Evolutionary conservation across 2,888 invertebrate genomes (phyloP), one percentile per base, ranked within the genome.

Genomic region (Podabrus alpinus): DNA sequence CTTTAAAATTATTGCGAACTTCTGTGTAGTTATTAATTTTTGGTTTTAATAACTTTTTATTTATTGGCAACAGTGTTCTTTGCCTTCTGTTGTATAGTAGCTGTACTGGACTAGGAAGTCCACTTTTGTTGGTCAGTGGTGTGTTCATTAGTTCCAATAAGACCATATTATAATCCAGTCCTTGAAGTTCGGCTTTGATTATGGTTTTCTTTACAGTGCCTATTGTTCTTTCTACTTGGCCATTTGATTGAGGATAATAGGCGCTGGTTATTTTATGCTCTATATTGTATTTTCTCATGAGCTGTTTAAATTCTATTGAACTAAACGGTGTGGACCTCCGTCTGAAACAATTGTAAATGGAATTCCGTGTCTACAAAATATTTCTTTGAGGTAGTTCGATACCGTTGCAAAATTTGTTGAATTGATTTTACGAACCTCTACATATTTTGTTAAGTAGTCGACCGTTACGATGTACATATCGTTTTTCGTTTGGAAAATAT

Each of bases 181-280:
- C 24, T n/a, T 24, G n/a, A 10, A 13, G 7, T 67, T 67, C 67
- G 5, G 25, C 25, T 24, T 67, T 67, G 15, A 21, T n/a, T 24
- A 67, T 67, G 16, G 67, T 67, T 15, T 67, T 67, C 29, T 67
- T 67, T 3, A 25, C 67, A n/a, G 24, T 21, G 1, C 25, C 24
- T 15, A 67, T 25, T 4, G 67, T 21, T 67, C 24, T 19, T 21
- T 67, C 67, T n/a, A 67, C 67, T 15, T 67, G 67, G 5, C 24
- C 67, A 24, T 67, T 67, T n/a, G 67, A 67, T n/a, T 67, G 67
- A 3, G 25, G 67, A 15, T 67, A 67, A 16, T 67, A 29, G 7
- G 25, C 24, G n/a, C 67, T 67, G 11, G 21, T 67, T 13, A 21
- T 24, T 21, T 21, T 19, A 67, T 25, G 67, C 1, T 3, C 10